Percentiles rank a stretch among this genome's conserved stretches.
Evolutionary conservation across 1,140 invertebrate species (phyloP).

Genomic region (Drosophila punjabiensis): DNA sequence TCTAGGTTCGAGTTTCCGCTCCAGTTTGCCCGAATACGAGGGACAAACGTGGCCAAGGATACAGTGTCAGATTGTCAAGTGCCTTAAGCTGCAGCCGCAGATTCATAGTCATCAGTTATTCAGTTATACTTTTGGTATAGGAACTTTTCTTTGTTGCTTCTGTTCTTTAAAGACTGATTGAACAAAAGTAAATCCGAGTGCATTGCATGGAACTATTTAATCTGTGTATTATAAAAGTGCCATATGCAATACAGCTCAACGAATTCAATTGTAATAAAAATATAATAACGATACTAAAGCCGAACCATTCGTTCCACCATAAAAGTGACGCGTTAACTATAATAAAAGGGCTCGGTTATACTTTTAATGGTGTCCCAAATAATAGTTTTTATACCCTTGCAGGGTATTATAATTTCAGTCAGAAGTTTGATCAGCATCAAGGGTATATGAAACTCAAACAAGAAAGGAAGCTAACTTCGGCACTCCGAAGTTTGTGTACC

Average conservation of each 20-base stretch:
- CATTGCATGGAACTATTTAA: neutral
- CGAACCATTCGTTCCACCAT: no score
- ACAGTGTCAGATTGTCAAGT: neutral
- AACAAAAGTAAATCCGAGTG: neutral
- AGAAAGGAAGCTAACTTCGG: no score
- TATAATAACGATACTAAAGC: no score
- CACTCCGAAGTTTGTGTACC: no score
- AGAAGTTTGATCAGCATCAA: no score
- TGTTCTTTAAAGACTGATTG: neutral
- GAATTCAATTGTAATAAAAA: neutral
- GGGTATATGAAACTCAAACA: no score
- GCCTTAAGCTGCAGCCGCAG: neutral
- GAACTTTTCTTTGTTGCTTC: neutral
- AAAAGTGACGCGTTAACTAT: no score
- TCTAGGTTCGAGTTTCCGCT: conserved; percentile 40
- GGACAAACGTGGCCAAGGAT: conserved; percentile 14
- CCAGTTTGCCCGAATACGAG: conserved; percentile 42
- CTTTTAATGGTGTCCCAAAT: no score
- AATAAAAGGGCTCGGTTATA: no score
- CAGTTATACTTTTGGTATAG: neutral
- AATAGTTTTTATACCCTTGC: no score
- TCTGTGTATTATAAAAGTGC: neutral
- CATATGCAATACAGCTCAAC: neutral
- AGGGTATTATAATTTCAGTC: no score
- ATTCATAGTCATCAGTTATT: neutral